Base-by-base conservation (phyloP, 2,888 invertebrate species). In the Luperina nickerlii region DNA sequence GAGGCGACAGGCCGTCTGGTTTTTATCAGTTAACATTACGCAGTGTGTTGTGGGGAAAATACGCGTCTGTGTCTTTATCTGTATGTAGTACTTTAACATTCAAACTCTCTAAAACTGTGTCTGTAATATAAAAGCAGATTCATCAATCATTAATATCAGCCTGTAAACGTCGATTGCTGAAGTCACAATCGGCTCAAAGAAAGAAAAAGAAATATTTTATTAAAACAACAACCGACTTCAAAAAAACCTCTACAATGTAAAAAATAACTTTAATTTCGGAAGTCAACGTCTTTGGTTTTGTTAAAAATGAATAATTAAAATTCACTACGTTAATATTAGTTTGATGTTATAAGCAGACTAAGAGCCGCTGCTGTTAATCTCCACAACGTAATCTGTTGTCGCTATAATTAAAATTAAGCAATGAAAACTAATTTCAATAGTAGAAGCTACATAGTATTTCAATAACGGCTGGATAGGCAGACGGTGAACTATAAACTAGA, bases 1-100 rank as follows among this genome's bases (percentile, higher is more conserved):
- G 69, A 65, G 82, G 82, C 83, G 82, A 66, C 82, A 62, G 83
- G 70, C 65, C 83, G 82, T 82, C 82, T 82, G 82, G 82, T 83
- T 82, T 78, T 73, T 78, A 82, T 83, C 82, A 82, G 60, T 27
- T 62, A 83, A 66, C 65, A 66, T 82, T 78, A 83, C 65, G 65
- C 65, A 69, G 65, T 48, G 60, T 20, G 73, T 65, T 76, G 48
- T 62, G 27, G 51, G 38, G 73, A 82, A 54, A 66, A 76, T 42
- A 69, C 65, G n/a, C 51, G 27, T 60, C 62, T 82, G 63, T 54
- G 20, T 27, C 54, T 51, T 82, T 77, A 78, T 78, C 73, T 78
- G 38, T 63, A 20, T 27, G 9, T 48, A 54, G 73, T 73, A 62
- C 73, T 78, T 65, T 24, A 82, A 73, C 63, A n/a, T 82, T 70